Base-by-base conservation (phyloP, 2,797 vertebrate species). In the Atherinosoma microstoma region DNA sequence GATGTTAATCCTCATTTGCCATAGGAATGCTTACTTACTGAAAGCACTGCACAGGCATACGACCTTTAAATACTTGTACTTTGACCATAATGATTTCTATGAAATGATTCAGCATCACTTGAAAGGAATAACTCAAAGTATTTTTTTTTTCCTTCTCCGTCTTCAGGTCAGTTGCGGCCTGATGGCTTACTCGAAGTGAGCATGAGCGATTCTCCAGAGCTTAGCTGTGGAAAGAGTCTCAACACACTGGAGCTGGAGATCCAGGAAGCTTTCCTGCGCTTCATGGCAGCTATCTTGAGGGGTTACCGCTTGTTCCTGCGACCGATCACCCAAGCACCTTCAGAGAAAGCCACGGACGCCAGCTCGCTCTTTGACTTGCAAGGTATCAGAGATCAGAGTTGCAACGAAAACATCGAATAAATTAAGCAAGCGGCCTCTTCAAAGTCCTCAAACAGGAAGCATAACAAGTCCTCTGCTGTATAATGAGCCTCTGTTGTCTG, bases 281-380 rank as follows among this genome's bases (percentile, higher is more conserved):
- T 99, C 91, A 99, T 99, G 98, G 98, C 98, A 11, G 97, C 98
- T 60, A 97, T 99, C 78, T 88, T 99, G 58, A 98, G 97, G 89
- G 98, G 98, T 67, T 99, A 99, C 90, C 96, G 98, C 64, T 96
- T 95, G 2, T 99, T 98, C 62, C 92, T 99, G 67, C 94, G 96
- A 56, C 98, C 98, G 6, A 99, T 99, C 91, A 99, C 97, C 3
- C 96, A 99, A 86, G 98, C 97, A 1, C 98, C 98, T 0, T 99
- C 98, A 12, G 98, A 99, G 93, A 99, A 97, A 80, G 97, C 98
- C 70, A 99, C 98, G 4, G 98, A 99, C 59, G 97, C 98, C 32
- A 95, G 97, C 87, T 99, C 98, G 18, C 96, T 99, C n/a, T 99
- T 99, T 85, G 98, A 98, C 78, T 86, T 98, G 18, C 98, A 99